Evolutionary conservation across 2,797 vertebrate genomes (phyloP).

Genomic region (Odontamblyopus lacepedii): DNA sequence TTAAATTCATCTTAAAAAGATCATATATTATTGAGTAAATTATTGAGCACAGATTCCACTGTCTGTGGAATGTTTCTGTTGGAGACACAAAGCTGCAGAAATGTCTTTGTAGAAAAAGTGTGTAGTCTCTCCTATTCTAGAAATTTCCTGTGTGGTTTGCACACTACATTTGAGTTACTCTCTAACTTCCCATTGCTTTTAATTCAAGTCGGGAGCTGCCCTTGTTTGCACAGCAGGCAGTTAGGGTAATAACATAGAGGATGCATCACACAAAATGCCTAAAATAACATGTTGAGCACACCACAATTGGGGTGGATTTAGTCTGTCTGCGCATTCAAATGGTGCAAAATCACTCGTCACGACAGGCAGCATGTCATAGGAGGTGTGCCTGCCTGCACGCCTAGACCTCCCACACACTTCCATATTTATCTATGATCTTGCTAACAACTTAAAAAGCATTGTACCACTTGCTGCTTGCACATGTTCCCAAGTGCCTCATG

Average conservation of each 20-base stretch:
- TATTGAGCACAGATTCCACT: slow-evolving; percentile 46
- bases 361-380: slow-evolving; percentile 29
- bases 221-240: slow-evolving; percentile 50
- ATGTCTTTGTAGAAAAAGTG: slow-evolving; percentile 29
- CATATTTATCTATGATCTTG: slow-evolving; percentile 51
- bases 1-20: slow-evolving; percentile 23
- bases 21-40: slow-evolving; percentile 38
- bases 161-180: slow-evolving; percentile 30
- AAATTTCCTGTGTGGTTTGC: slow-evolving; percentile 47
- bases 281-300: slow-evolving; percentile 39
- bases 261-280: slow-evolving; percentile 46
- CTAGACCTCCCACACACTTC: slow-evolving; percentile 56
- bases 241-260: slow-evolving; percentile 58
- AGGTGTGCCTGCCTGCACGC: slow-evolving; percentile 25
- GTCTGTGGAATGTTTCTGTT: slow-evolving; percentile 25
- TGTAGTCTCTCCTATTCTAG: slow-evolving; percentile 38
- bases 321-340: slow-evolving; percentile 36
- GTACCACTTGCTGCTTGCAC: slow-evolving; percentile 18
- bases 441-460: slow-evolving; percentile 20
- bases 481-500: slow-evolving; percentile 20
- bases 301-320: slow-evolving; percentile 47
- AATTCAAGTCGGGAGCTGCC: slow-evolving; percentile 47
- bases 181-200: slow-evolving; percentile 27
- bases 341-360: slow-evolving; percentile 40
- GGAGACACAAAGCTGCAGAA: slow-evolving; percentile 17